These are phyloP conservation scores for Scomberomorus guttatus DNA, from an alignment of 2,797 vertebrate species.

Conservation along the genomic window DNA sequence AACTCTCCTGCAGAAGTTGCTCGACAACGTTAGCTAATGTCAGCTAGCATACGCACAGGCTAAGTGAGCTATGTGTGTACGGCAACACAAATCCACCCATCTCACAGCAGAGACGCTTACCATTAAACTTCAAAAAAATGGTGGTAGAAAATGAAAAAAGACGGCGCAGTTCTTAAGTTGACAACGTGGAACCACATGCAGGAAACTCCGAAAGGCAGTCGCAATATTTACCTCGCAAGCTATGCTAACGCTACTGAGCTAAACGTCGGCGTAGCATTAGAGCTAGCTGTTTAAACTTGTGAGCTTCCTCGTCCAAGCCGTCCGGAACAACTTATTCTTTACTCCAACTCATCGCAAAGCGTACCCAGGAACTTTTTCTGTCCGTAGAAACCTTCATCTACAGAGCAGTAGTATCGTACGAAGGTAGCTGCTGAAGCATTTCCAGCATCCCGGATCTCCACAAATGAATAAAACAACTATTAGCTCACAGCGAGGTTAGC, in stretches of 20 bases:
- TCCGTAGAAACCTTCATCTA: background rate
- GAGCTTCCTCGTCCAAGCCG: conserved; percentile 42
- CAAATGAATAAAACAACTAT: conserved; percentile 52
- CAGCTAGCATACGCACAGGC: conserved; percentile 59
- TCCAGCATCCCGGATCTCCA: conserved; percentile 61
- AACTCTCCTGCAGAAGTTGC: conserved; percentile 69
- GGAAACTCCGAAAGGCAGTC: conserved; percentile 39
- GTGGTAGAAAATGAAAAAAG: background rate
- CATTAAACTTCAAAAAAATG: background rate
- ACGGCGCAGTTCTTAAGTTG: background rate
- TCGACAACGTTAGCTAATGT: conserved; percentile 64
- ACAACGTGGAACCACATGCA: background rate
- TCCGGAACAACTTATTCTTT: conserved; percentile 17
- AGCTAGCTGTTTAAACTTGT: conserved; percentile 64
- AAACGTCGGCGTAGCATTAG: conserved; percentile 34
- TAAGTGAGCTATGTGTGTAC: conserved; percentile 57
- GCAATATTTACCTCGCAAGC: conserved; percentile 64
- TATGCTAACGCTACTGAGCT: conserved; percentile 61
- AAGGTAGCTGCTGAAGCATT: conserved; percentile 48
- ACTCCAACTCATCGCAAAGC: conserved; percentile 14
- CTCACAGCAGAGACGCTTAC: background rate
- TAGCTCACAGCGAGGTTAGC: background rate
- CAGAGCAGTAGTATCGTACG: background rate
- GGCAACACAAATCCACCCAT: conserved; percentile 47
- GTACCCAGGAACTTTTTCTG: background rate